Evolutionary conservation across 1,140 invertebrate species (phyloP).

Genomic region (Apocrypta bakeri): DNA sequence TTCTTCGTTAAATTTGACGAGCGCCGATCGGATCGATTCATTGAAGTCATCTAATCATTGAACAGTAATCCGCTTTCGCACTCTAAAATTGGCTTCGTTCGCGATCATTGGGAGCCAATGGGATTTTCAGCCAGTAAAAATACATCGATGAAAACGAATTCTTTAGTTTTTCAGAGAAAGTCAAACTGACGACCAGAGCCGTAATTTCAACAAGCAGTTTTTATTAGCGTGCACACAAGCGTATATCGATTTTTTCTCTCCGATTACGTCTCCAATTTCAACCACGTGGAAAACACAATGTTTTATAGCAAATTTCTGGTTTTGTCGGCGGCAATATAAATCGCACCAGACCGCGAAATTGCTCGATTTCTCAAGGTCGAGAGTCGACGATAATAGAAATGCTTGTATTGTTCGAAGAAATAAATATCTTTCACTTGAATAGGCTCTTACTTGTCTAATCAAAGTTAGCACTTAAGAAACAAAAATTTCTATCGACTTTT

Average conservation of each 20-base stretch:
- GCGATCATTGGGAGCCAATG: background rate
- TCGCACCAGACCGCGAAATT: background rate
- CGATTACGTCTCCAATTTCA: too few species aligned
- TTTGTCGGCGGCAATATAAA: background rate
- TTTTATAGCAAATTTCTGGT: background rate
- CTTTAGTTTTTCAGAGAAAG: background rate
- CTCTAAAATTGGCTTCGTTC: background rate
- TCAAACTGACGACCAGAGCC: background rate
- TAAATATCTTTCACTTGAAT: background rate
- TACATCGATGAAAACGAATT: background rate
- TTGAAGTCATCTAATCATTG: background rate
- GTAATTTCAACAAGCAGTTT: background rate
- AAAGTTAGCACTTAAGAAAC: too few species aligned
- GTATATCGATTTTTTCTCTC: too few species aligned
- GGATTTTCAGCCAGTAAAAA: background rate
- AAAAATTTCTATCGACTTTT: too few species aligned
- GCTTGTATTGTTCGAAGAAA: background rate
- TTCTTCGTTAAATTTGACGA: constrained; percentile 8
- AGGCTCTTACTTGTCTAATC: background rate
- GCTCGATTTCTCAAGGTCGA: background rate
- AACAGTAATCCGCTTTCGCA: background rate
- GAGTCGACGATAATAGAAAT: background rate
- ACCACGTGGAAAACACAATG: too few species aligned
- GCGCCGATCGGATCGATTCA: background rate
- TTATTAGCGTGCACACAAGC: too few species aligned